A percentile compares a stretch with the other conserved stretches of the same genome.
Evolutionary conservation across 2,797 vertebrate species (phyloP).

Genomic region (Aotus griseimembra): DNA sequence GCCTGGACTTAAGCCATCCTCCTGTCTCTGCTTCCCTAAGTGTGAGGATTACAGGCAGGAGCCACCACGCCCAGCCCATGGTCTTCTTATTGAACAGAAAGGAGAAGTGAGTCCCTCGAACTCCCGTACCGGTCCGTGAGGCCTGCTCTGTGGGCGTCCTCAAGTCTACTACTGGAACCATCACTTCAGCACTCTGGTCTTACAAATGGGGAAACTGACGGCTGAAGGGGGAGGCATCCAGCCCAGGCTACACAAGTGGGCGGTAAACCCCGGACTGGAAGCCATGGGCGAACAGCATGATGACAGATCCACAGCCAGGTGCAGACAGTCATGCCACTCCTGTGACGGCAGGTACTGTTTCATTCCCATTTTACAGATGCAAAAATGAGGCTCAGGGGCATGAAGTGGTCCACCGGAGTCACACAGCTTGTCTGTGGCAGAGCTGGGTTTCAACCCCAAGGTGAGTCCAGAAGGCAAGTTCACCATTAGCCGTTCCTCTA

Average conservation of each 20-base stretch:
- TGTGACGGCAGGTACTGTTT: neutral
- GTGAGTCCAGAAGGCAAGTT: neutral
- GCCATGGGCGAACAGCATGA: neutral
- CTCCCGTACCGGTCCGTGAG: neutral
- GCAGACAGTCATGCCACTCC: neutral
- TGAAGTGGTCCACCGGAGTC: neutral
- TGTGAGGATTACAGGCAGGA: neutral
- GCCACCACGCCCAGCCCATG: neutral
- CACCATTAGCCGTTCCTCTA: neutral
- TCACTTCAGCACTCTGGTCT: neutral
- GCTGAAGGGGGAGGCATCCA: neutral
- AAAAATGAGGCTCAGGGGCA: neutral
- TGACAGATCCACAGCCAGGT: neutral
- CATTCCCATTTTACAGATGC: neutral
- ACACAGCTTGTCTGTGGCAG: neutral
- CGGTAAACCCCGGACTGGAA: slow-evolving; percentile 45
- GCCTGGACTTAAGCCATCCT: neutral
- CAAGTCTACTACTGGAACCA: neutral
- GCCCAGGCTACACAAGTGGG: slow-evolving; percentile 3
- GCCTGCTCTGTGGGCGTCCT: neutral
- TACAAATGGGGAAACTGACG: neutral
- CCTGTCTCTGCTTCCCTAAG: neutral
- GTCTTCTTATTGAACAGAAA: neutral
- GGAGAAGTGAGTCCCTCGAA: neutral
- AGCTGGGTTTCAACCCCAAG: neutral